Base-by-base conservation (phyloP, 1,140 invertebrate genomes). In the Leptoteleia sp. region DNA sequence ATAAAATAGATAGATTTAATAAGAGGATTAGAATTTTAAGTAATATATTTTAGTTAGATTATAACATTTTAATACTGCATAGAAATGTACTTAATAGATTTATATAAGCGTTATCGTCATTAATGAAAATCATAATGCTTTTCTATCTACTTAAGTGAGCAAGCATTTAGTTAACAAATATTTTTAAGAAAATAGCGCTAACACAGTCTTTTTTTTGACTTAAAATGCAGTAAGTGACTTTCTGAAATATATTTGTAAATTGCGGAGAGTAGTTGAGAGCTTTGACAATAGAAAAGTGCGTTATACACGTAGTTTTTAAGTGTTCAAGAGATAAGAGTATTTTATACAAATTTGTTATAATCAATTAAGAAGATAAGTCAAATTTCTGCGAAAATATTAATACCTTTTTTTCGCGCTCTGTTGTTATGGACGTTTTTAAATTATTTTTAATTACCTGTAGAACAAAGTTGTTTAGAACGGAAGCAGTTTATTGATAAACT, bases 271-370 rank as follows among this genome's bases (percentile, higher is more conserved):
- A 52, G 47, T 38, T 31, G 3, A 35, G 27, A 38, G 42, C 42
- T 57, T 47, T 31, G 65, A 70, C 65, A 70, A 70, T 70, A 70
- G 65, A 48, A 4, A 70, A 57, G 43, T 70, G 52, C 52, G 52
- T 70, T 70, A 70, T 68, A 13, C 8, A 47, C 13, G 42, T 68
- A 68, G 64, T 37, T 45, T 8, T 70, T 70, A 70, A 70, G 50
- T 25, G 7, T 48, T 70, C 37, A 6, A 54, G 6, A 70, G 33
- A 50, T 35, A 13, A 68, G 15, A 68, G 16, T 68, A 55, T 68
- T 68, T 68, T 68, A 55, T 68, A 68, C 17, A 4, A 55, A 70
- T 29, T 59, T 70, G 52, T 70, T 57, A 59, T 45, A n/a, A 48
- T 6, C 12, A 29, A 61, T 37, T 47, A 17, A 4, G 9, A 29